Evolutionary conservation across 2,113 vertebrate species (phyloP), one percentile per base, ranked within the genome.

Genomic region (Probosciger aterrimus): DNA sequence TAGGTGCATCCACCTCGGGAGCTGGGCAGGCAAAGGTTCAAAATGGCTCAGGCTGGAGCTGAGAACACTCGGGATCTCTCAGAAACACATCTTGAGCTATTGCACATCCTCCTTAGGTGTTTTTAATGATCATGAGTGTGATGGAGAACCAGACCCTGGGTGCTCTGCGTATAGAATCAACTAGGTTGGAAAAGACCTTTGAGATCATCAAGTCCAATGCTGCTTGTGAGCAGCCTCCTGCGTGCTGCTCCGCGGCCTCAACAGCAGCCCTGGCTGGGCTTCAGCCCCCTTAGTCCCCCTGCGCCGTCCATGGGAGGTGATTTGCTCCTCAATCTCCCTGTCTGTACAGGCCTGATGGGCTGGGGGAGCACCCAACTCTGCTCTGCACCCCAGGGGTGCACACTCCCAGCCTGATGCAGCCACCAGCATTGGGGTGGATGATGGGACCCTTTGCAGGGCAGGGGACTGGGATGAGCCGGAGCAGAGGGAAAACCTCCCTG

Each of bases 331-430:
- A 0, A 0, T 7, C 6, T 8, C 14, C n/a, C 7, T 1, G 22
- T 8, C n/a, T 1, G 0, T 6, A 2, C 4, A 1, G 44, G 70
- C 53, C 7, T 2, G 23, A 7, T 3, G 2, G 49, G n/a, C 63
- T 25, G 15, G 46, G 50, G 77, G 9, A 47, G 10, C 9, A 0
- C 9, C 57, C 8, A 2, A 4, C 4, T 30, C 46, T 5, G 0
- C 64, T 33, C 7, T 3, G 6, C 77, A 14, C 73, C 33, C 37
- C 6, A 0, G 44, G 53, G 43, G 44, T 3, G 39, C 74, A 4
- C 53, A 6, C 15, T n/a, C n/a, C 0, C 3, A 75, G 24, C 64
- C 24, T 16, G 28, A 41, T 12, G 76, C 39, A 22, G 37, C 60
- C 0, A 0, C 2, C 0, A 5, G 73, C 35, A 50, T 18, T 8